A percentile compares a stretch with the other conserved stretches of the same genome.
Evolutionary conservation across 2,113 vertebrate genomes (phyloP).

Genomic region (Narcine bancroftii): DNA sequence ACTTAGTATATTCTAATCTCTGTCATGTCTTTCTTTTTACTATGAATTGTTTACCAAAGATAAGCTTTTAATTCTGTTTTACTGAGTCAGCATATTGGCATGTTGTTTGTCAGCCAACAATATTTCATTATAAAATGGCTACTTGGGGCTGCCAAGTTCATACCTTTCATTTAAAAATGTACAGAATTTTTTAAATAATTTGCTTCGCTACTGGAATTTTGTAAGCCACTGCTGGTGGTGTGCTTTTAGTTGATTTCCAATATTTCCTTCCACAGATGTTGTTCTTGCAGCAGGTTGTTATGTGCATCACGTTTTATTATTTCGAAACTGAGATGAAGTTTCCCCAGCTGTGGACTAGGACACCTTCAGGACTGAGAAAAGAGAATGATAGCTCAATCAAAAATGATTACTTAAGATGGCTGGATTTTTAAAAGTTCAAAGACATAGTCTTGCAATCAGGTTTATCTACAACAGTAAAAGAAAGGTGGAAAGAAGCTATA

Average conservation of each 20-base stretch:
- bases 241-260: not conserved
- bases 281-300: not conserved
- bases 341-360: not conserved
- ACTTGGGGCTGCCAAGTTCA: not conserved
- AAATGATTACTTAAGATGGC: not conserved
- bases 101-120: not conserved
- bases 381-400: not conserved
- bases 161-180: not conserved
- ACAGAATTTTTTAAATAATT: not conserved
- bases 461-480: not conserved
- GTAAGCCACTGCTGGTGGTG: not conserved
- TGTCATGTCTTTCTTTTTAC: not conserved
- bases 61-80: not conserved
- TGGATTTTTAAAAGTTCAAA: not conserved
- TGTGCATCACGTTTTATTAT: not conserved
- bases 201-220: not conserved
- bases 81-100: not conserved
- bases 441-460: too few species aligned
- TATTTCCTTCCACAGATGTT: not conserved
- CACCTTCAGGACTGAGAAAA: not conserved
- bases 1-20: not conserved
- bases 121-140: not conserved
- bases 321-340: not conserved
- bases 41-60: not conserved
- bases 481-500: too few species aligned